Evolutionary conservation across 2,888 invertebrate genomes (phyloP).

Genomic region (Phania funesta): DNA sequence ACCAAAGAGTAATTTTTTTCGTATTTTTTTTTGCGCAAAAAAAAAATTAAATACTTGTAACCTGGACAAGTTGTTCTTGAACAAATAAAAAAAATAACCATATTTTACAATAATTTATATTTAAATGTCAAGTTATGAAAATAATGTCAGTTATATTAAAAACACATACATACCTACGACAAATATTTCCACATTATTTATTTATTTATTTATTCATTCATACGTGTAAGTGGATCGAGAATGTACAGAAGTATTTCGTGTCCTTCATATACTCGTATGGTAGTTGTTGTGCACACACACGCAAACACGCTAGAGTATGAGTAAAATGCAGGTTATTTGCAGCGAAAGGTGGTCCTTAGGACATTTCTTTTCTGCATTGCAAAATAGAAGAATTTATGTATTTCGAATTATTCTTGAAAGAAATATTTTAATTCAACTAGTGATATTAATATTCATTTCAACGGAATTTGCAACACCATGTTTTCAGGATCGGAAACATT

Average conservation of each 20-base stretch:
- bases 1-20: conserved; percentile 33
- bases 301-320: neutral
- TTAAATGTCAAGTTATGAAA: conserved; percentile 55
- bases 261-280: neutral
- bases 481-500: too few relatives aligned
- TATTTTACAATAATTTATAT: conserved; percentile 28
- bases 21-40: conserved; percentile 2
- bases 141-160: conserved; percentile 56
- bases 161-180: conserved; percentile 6
- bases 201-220: neutral
- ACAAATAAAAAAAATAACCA: neutral
- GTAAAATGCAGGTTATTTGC: neutral
- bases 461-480: too few relatives aligned
- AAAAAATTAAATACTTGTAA: conserved; percentile 1
- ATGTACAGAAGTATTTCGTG: neutral
- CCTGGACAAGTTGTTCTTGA: conserved; percentile 24
- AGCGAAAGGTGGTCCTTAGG: neutral
- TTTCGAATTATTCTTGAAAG: too few relatives aligned
- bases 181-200: conserved; percentile 15
- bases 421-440: too few relatives aligned
- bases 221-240: neutral
- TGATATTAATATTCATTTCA: too few relatives aligned
- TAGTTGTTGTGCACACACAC: neutral
- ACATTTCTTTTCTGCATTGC: too few relatives aligned
- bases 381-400: too few relatives aligned